phyloP scores from a whole-genome alignment of 1,140 invertebrate species.

The Prorops nasuta region DNA sequence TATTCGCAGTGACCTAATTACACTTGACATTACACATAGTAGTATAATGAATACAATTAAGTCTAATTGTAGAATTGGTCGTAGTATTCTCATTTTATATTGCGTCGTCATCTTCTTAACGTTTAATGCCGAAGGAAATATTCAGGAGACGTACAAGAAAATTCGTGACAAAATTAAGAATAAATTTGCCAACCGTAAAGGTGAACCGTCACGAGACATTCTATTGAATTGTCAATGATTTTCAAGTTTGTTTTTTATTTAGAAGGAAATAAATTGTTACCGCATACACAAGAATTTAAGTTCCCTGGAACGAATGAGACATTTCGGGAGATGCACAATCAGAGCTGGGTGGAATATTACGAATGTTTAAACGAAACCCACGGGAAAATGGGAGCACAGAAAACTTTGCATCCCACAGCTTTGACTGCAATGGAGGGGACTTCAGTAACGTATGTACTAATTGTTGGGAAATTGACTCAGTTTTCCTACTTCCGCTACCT shows the following conservation, averaged over 20 bases:
- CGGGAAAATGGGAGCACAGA: conserved; percentile 31
- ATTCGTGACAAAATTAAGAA: conserved; percentile 36
- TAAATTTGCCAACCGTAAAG: conserved; percentile 18
- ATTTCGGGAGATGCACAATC: conserved; percentile 38
- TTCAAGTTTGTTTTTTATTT: too few relatives aligned
- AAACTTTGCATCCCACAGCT: conserved; percentile 42
- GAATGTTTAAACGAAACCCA: conserved; percentile 47
- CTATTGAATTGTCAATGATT: too few relatives aligned
- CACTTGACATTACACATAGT: too few relatives aligned
- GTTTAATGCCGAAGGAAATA: too few relatives aligned
- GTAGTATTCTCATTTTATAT: too few relatives aligned
- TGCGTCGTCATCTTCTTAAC: too few relatives aligned
- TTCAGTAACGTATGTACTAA: conserved; percentile 42
- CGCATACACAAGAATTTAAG: too few relatives aligned
- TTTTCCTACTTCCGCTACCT: neutral
- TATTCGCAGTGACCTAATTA: too few relatives aligned
- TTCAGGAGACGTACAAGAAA: conserved; percentile 23
- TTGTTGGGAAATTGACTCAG: neutral
- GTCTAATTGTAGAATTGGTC: too few relatives aligned
- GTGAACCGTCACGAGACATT: too few relatives aligned
- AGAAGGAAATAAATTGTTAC: too few relatives aligned
- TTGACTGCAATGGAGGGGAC: conserved; percentile 49
- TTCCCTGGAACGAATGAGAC: conserved; percentile 51
- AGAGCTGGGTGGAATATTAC: conserved; percentile 58
- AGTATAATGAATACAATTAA: too few relatives aligned